These are phyloP conservation scores for Phytoseiulus persimilis DNA, from an alignment of 2,888 invertebrate genomes.

Conservation along the genomic window DNA sequence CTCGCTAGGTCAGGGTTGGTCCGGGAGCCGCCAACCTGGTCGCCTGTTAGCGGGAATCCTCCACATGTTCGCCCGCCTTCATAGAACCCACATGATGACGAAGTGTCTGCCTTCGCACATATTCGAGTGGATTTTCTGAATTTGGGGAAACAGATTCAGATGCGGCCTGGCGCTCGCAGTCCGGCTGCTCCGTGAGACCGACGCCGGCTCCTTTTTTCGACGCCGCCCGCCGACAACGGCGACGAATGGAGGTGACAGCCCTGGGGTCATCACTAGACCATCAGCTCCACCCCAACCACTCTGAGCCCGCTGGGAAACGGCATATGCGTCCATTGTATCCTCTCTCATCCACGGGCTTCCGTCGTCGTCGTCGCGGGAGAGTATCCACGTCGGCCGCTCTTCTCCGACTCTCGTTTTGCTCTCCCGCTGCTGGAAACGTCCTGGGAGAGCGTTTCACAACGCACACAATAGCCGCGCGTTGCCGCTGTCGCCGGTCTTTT, in stretches of 20 bases:
- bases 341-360: neutral
- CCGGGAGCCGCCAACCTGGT: neutral
- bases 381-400: neutral
- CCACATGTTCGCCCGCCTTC: neutral
- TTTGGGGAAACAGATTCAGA: neutral
- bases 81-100: neutral
- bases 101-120: neutral
- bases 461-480: neutral
- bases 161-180: neutral
- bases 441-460: neutral
- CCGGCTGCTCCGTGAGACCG: neutral
- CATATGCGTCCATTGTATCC: neutral
- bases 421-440: neutral
- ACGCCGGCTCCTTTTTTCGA: neutral
- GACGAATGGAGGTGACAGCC: constrained; percentile 37
- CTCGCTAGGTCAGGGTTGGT: neutral
- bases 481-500: neutral
- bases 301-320: constrained; percentile 7
- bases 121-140: neutral
- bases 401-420: neutral
- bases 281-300: neutral
- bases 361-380: neutral
- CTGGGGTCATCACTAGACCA: constrained; percentile 34
- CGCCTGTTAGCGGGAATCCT: neutral
- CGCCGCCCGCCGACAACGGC: neutral